phyloP scores from a whole-genome alignment of 2,113 vertebrate genomes.

The Pseudorectes ferrugineus region DNA sequence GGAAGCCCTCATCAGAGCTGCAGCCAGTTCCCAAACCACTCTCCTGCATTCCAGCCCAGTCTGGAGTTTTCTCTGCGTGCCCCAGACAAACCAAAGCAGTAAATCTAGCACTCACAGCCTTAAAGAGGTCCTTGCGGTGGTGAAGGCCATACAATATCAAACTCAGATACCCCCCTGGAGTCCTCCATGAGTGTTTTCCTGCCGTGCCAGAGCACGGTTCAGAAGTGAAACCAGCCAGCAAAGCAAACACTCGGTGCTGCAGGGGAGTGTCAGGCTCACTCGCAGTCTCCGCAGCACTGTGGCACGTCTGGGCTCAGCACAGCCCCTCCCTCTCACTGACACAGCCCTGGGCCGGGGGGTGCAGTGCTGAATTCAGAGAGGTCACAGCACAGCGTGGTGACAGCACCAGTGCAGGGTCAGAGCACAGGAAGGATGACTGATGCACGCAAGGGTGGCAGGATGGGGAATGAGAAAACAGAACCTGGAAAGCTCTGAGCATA shows the following conservation, averaged over 20 bases:
- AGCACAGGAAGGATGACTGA: neutral
- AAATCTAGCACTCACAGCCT: neutral
- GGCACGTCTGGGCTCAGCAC: fast-evolving
- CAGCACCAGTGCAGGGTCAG: neutral
- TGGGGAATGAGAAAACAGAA: neutral
- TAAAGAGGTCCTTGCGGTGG: neutral
- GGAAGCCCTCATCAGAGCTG: neutral
- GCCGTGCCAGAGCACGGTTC: fast-evolving
- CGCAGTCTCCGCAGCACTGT: fast-evolving
- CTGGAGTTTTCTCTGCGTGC: neutral
- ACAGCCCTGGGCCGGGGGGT: fast-evolving
- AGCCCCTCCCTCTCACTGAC: neutral
- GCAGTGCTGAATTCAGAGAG: neutral
- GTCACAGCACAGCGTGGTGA: neutral
- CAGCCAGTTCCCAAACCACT: neutral
- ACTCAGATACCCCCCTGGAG: neutral
- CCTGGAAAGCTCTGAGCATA: neutral
- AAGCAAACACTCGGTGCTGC: fast-evolving
- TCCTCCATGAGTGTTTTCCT: neutral
- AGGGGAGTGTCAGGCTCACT: neutral
- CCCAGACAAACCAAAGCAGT: neutral
- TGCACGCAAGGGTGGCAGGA: neutral
- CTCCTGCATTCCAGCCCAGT: neutral
- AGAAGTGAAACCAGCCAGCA: neutral
- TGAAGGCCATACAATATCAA: neutral